phyloP scores from a whole-genome alignment of 2,113 vertebrate genomes.

The Zapornia atra region DNA sequence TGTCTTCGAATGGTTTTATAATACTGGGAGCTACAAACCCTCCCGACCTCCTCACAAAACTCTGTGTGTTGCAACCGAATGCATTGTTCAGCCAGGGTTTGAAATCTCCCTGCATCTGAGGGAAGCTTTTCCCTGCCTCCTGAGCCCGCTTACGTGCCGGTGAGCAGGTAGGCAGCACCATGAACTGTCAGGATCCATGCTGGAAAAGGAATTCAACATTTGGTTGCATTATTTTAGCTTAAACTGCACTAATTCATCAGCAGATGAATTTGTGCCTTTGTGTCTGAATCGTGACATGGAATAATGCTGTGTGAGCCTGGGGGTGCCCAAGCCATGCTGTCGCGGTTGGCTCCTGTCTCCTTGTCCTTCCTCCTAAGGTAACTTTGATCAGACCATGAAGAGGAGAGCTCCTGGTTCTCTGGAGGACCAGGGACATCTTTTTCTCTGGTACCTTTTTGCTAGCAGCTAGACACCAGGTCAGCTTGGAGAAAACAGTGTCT shows the following conservation, averaged over 20 bases:
- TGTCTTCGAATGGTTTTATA: background rate
- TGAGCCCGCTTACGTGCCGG: background rate
- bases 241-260: background rate
- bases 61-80: accelerated
- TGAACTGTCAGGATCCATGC: background rate
- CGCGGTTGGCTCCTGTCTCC: background rate
- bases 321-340: background rate
- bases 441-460: background rate
- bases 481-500: background rate
- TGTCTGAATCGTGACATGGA: background rate
- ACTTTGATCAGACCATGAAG: background rate
- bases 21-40: accelerated
- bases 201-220: background rate
- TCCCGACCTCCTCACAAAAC: accelerated
- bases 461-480: background rate
- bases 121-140: background rate
- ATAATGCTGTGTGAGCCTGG: background rate
- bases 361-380: background rate
- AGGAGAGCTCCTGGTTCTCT: background rate
- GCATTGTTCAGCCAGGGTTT: background rate
- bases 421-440: background rate
- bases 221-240: background rate
- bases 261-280: background rate
- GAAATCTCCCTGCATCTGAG: background rate
- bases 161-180: background rate